Percentiles rank a stretch among this genome's conserved stretches.
These are phyloP conservation scores for Perdita meconis DNA, from an alignment of 2,888 invertebrate species.

Conservation along the genomic window DNA sequence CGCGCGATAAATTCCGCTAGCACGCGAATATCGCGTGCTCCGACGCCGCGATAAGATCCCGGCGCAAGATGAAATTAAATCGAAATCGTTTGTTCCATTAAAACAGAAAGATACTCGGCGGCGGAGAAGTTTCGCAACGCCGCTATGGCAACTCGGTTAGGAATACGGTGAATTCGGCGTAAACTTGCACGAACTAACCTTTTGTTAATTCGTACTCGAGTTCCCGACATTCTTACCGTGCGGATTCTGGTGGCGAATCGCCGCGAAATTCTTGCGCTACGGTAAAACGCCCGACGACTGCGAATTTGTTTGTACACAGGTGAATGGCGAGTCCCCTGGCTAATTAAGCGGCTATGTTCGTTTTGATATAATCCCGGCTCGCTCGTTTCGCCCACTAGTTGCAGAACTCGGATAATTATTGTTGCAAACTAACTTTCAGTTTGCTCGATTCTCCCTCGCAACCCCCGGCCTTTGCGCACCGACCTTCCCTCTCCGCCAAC, in stretches of 20 bases:
- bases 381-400: slow-evolving; percentile 74
- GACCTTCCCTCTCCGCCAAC: slow-evolving; percentile 7
- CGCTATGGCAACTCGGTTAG: not conserved
- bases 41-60: not conserved
- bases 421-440: slow-evolving; percentile 76
- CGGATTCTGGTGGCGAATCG: not conserved
- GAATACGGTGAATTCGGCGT: no score
- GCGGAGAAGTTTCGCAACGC: not conserved
- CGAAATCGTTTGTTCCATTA: slow-evolving; percentile 17
- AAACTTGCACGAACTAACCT: not conserved
- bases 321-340: slow-evolving; percentile 55
- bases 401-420: slow-evolving; percentile 80
- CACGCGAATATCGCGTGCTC: slow-evolving; percentile 1
- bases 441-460: slow-evolving; percentile 47
- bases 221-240: not conserved
- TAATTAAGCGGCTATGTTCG: slow-evolving; percentile 71
- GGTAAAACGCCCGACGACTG: slow-evolving; percentile 24
- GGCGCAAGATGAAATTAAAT: slow-evolving; percentile 16
- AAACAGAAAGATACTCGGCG: not conserved
- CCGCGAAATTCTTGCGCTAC: slow-evolving; percentile 29
- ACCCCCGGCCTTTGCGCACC: not conserved
- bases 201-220: not conserved
- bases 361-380: slow-evolving; percentile 69
- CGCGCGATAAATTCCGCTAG: slow-evolving; percentile 12
- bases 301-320: slow-evolving; percentile 70